Evolutionary conservation across 37 sponge, comb jelly and placozoan genomes (phyloP), one percentile per base, ranked within the genome.

Genomic region (Mnemiopsis leidyi): DNA sequence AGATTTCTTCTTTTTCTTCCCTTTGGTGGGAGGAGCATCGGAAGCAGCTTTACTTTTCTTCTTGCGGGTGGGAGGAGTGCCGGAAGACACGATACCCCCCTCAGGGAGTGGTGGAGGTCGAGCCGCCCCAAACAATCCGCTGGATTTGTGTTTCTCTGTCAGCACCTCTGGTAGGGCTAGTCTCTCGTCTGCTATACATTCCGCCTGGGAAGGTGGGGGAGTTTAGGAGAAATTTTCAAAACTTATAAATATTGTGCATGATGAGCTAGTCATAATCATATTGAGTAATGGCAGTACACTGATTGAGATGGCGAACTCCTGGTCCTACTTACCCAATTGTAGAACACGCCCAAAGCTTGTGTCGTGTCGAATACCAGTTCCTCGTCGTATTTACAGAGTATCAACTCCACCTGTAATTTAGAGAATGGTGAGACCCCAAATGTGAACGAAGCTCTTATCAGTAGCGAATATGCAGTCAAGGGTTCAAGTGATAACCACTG

Each of bases 321-420:
- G 20, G 20, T 71, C 25, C 3, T 23, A 71, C 73, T 28, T 34
- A 77, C 79, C 90, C 90, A 85, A 37, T 85, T 85, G 61, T 85
- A 85, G 90, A 85, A 85, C 5, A 85, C 90, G 3, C 90, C 90
- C 23, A 85, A 37, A 40, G 90, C 90, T 26, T 85, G 90, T 0
- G 90, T 85, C 0, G 90, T 85, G 30, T 85, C 90, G 30, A 85
- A 85, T n/a, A 85, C 90, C 30, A 85, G 48, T 25, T 85, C 90
- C 26, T 85, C 90, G 25, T 85, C 90, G 61, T 85, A 85, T 61
- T 85, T 85, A 23, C 40, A 38, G 28, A 85, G 90, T 40, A 85
- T 85, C 90, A 85, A 29, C 90, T 85, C 90, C 38, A 85, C 90
- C 90, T 85, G 79, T n/a, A n/a, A n/a, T n/a, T n/a, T n/a, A n/a